Conservation (phyloP, 2,113 vertebrate genomes). For the Grus americana region DNA sequence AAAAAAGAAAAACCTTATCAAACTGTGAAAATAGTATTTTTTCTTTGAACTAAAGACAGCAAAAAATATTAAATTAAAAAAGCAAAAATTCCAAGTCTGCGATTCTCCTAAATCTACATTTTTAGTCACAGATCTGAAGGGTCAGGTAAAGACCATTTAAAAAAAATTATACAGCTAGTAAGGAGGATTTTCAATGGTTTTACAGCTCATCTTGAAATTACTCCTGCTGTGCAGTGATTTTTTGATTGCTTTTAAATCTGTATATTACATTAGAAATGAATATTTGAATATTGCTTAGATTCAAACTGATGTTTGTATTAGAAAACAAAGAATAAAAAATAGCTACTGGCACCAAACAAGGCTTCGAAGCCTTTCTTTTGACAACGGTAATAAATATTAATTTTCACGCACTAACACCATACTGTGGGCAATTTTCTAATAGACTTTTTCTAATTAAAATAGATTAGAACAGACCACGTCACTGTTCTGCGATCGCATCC, state of each 20-base stretch:
- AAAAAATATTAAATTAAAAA: not conserved
- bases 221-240: not conserved
- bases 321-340: not conserved
- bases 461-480: not conserved
- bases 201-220: not conserved
- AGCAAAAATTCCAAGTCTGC: not conserved
- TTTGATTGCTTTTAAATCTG: not conserved
- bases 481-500: not conserved
- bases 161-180: not conserved
- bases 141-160: not conserved
- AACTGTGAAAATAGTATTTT: not conserved
- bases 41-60: not conserved
- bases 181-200: not conserved
- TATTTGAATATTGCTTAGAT: not conserved
- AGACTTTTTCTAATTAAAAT: not conserved
- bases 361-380: not conserved
- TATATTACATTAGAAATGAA: not conserved
- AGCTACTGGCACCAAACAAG: not conserved
- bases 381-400: not conserved
- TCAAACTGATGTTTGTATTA: not conserved
- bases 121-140: not conserved
- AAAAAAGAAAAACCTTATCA: not conserved
- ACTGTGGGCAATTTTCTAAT: not conserved
- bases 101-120: not conserved
- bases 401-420: not conserved